A percentile compares a stretch with the other conserved stretches of the same genome.
phyloP scores from a whole-genome alignment of 2,113 vertebrate species.

The Taurulus bubalis region DNA sequence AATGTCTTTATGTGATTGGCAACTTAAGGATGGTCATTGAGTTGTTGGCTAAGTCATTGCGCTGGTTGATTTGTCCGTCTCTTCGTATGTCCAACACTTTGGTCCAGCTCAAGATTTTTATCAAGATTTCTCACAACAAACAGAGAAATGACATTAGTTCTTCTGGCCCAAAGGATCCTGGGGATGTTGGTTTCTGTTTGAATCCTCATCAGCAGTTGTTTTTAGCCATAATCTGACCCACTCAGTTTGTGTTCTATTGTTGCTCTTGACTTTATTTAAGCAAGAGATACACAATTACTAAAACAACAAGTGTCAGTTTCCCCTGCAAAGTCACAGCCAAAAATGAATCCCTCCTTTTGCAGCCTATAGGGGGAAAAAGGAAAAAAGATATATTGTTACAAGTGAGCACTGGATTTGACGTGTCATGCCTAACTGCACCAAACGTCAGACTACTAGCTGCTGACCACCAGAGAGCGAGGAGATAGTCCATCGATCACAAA shows the following conservation, averaged over 20 bases:
- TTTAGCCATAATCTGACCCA: background rate
- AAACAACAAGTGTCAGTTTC: background rate
- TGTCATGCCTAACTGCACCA: slow-evolving; percentile 41
- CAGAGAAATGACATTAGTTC: background rate
- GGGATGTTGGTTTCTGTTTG: background rate
- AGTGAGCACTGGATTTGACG: slow-evolving; percentile 14
- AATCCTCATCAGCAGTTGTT: background rate
- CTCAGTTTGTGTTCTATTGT: background rate
- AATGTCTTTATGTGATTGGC: background rate
- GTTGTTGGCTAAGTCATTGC: background rate
- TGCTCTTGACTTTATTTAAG: background rate
- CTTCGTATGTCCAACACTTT: background rate
- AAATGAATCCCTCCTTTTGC: background rate
- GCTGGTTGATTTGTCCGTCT: background rate
- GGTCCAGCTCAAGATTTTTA: background rate
- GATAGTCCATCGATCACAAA: slow-evolving; percentile 50
- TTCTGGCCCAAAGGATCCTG: background rate
- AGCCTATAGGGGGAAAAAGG: background rate
- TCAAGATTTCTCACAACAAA: background rate
- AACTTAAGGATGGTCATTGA: background rate
- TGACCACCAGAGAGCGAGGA: slow-evolving; percentile 32
- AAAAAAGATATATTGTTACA: slow-evolving; percentile 12
- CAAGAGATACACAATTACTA: background rate
- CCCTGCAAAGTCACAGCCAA: background rate
- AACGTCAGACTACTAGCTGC: slow-evolving; percentile 32